Percentiles rank a stretch among this genome's conserved stretches.
phyloP scores from a whole-genome alignment of 2,113 vertebrate species.

The Pituophis catenifer region DNA sequence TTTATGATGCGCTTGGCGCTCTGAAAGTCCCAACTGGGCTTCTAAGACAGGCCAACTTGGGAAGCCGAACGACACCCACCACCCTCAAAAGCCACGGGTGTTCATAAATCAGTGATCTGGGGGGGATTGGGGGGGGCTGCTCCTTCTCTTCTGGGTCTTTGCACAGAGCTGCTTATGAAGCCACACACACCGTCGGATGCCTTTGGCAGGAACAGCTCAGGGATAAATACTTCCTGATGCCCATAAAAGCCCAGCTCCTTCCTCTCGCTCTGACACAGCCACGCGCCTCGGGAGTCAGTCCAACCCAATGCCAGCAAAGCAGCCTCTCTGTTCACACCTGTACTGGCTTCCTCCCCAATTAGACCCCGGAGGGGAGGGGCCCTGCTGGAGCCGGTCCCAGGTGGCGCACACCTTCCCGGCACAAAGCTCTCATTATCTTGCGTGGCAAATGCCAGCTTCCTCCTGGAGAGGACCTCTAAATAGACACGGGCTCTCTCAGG shows the following conservation, averaged over 20 bases:
- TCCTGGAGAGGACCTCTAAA: constrained; percentile 58
- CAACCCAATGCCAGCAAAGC: not conserved
- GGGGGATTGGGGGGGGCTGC: not conserved
- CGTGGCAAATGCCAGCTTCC: constrained; percentile 46
- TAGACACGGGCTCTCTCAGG: constrained; percentile 44
- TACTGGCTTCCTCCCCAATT: constrained; percentile 49
- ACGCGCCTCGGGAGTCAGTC: not conserved
- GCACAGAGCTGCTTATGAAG: not conserved
- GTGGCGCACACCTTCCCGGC: constrained; percentile 45
- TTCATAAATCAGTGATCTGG: not conserved
- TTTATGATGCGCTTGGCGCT: not conserved
- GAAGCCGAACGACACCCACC: not conserved
- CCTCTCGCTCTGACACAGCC: not conserved
- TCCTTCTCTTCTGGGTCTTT: not conserved
- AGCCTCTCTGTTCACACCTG: constrained; percentile 56
- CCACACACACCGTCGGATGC: not conserved
- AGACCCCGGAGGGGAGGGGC: constrained; percentile 44
- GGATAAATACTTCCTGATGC: not conserved
- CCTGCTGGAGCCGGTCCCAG: constrained; percentile 55
- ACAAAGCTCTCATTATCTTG: constrained; percentile 61
- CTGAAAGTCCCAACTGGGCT: not conserved
- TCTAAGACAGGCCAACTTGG: not conserved
- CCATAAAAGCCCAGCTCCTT: not conserved
- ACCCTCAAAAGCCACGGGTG: not conserved
- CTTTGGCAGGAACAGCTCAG: not conserved